These are phyloP conservation scores for Macrosteles quadrilineatus DNA, from an alignment of 1,140 invertebrate genomes.

Conservation along the genomic window DNA sequence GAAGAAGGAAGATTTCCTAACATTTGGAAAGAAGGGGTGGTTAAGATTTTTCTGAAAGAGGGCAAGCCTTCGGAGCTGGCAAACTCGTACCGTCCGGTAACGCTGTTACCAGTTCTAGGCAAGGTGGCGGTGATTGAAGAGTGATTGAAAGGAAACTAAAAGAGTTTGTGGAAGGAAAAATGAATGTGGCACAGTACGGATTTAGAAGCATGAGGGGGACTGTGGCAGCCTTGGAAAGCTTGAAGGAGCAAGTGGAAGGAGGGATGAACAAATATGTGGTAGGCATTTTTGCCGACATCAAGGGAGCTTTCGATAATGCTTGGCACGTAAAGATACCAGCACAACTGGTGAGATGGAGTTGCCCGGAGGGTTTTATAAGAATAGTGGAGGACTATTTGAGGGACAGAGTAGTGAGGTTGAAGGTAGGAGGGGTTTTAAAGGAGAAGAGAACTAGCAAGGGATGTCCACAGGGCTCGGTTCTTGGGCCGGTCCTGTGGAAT, in stretches of 20 bases:
- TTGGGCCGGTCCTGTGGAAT: slow-evolving; percentile 5
- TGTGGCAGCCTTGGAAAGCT: not conserved
- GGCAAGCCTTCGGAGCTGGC: too few relatives aligned
- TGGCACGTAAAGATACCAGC: not conserved
- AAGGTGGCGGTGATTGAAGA: not conserved
- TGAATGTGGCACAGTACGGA: not conserved
- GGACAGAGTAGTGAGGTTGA: not conserved
- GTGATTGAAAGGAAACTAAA: not conserved
- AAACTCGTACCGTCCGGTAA: too few relatives aligned
- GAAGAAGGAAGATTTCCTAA: too few relatives aligned
- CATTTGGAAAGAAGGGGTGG: too few relatives aligned
- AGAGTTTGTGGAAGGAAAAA: too few relatives aligned
- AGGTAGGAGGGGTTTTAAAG: not conserved
- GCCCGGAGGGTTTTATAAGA: not conserved
- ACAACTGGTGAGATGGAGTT: not conserved
- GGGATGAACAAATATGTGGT: not conserved
- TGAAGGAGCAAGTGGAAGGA: not conserved
- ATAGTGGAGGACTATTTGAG: not conserved
- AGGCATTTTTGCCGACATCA: not conserved
- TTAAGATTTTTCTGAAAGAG: too few relatives aligned
- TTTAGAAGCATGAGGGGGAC: not conserved
- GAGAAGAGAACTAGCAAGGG: not conserved
- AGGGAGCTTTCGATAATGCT: not conserved
- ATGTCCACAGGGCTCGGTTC: slow-evolving; percentile 11
- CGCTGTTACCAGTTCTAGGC: not conserved